Conservation (phyloP, 2,888 invertebrate species). For the Fissipunctia ypsillon region DNA sequence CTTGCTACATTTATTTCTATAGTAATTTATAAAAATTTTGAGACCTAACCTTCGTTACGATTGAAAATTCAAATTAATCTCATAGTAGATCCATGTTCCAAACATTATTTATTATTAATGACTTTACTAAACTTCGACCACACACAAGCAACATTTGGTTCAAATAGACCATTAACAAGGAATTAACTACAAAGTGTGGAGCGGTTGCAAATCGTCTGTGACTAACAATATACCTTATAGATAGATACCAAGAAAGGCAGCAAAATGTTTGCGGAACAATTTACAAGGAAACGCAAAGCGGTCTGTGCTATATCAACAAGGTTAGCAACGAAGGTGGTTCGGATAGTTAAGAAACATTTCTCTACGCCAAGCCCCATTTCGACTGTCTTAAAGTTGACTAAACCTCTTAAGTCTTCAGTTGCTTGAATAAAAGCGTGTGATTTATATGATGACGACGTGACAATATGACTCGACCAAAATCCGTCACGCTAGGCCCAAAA, state of each 20-base stretch:
- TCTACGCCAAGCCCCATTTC: constrained; percentile 73
- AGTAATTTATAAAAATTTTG: constrained; percentile 34
- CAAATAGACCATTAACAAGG: constrained; percentile 69
- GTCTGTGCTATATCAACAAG: constrained; percentile 78
- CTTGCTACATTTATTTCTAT: constrained; percentile 44
- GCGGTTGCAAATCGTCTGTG: constrained; percentile 68
- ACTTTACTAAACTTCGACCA: constrained; percentile 69
- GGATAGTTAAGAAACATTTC: constrained; percentile 83
- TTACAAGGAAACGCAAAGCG: constrained; percentile 82
- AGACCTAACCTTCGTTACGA: constrained; percentile 13
- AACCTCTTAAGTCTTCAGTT: constrained; percentile 54
- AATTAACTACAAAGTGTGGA: constrained; percentile 69
- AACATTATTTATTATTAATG: constrained; percentile 68
- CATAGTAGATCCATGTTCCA: constrained; percentile 53
- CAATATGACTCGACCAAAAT: constrained; percentile 72
- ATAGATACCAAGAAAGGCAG: constrained; percentile 75
- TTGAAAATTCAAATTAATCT: constrained; percentile 46
- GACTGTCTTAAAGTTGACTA: constrained; percentile 53
- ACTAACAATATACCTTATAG: constrained; percentile 69
- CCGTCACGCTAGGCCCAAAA: constrained; percentile 76
- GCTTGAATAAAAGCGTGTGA: constrained; percentile 67
- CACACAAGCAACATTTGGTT: constrained; percentile 69
- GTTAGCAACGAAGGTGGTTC: constrained; percentile 84
- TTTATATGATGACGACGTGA: constrained; percentile 73
- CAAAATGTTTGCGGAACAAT: constrained; percentile 81